Conservation (phyloP, 2,797 vertebrate species). For the Chromobotia macracanthus region DNA sequence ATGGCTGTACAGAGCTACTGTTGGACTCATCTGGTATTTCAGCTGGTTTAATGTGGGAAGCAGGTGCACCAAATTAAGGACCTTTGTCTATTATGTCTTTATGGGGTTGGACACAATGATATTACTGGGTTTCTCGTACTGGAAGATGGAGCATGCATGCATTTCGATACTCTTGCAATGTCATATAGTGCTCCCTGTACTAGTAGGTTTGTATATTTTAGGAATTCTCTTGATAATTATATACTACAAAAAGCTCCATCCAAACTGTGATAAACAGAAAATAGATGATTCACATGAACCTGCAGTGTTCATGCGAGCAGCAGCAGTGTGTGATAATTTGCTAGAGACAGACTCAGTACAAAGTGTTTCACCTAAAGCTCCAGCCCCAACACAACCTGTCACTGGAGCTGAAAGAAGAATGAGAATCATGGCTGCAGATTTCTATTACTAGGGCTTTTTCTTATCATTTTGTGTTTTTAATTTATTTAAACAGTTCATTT, state of each 20-base stretch:
- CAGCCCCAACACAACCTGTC: neutral
- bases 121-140: slow-evolving; percentile 76
- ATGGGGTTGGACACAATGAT: slow-evolving; percentile 75
- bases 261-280: slow-evolving; percentile 56
- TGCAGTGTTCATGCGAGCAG: rapidly evolving
- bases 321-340: rapidly evolving
- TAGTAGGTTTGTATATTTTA: slow-evolving; percentile 61
- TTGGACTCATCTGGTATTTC: slow-evolving; percentile 89
- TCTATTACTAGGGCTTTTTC: slow-evolving; percentile 56
- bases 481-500: neutral
- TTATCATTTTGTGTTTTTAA: too few relatives aligned
- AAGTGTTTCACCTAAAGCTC: neutral
- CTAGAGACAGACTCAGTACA: neutral
- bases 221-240: slow-evolving; percentile 73
- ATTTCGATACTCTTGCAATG: neutral
- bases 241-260: slow-evolving; percentile 84
- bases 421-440: slow-evolving; percentile 70
- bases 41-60: slow-evolving; percentile 84
- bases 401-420: slow-evolving; percentile 66
- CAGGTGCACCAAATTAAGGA: slow-evolving; percentile 69
- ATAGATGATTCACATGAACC: neutral
- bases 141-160: slow-evolving; percentile 33
- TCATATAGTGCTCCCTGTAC: rapidly evolving
- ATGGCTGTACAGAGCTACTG: slow-evolving; percentile 79
- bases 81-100: slow-evolving; percentile 77